Conservation (phyloP, 2,888 invertebrate species). For the Pyrrhosoma nymphula region DNA sequence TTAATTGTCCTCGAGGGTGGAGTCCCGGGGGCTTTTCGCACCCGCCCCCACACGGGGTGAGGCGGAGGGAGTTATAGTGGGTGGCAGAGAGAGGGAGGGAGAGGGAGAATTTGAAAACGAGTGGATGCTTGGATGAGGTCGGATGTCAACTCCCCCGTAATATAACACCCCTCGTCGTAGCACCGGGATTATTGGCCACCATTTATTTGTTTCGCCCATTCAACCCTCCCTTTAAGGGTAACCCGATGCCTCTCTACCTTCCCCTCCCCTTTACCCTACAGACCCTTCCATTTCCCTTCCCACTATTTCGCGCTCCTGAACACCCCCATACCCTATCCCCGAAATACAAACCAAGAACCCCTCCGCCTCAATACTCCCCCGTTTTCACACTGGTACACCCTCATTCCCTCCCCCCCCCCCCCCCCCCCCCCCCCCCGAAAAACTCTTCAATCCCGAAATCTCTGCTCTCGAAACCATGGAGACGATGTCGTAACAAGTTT, state of each 20-base stretch:
- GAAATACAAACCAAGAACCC: not conserved
- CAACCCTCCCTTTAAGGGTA: not conserved
- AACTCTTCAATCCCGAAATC: not conserved
- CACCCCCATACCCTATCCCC: not conserved
- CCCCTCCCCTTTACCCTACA: not conserved
- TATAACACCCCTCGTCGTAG: conserved; percentile 53
- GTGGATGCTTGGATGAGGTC: not conserved
- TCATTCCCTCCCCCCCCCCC: not conserved
- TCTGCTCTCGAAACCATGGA: not conserved
- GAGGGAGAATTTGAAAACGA: not conserved
- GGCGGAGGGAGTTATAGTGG: not conserved
- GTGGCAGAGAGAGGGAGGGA: not conserved
- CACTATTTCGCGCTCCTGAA: not conserved
- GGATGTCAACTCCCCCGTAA: conserved; percentile 58
- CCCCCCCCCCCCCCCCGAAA: not conserved
- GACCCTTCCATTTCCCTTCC: not conserved
- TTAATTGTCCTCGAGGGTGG: not conserved
- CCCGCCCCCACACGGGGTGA: not conserved
- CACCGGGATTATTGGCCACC: conserved; percentile 55
- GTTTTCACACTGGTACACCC: not conserved
- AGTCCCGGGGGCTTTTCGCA: not conserved
- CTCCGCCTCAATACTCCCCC: not conserved
- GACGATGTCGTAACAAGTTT: not conserved
- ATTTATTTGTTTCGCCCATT: conserved; percentile 61
- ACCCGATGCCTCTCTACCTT: conserved; percentile 4